Evolutionary conservation across 1,140 invertebrate species (phyloP), one percentile per base, ranked within the genome.

Genomic region (Pogonomyrmex californicus): DNA sequence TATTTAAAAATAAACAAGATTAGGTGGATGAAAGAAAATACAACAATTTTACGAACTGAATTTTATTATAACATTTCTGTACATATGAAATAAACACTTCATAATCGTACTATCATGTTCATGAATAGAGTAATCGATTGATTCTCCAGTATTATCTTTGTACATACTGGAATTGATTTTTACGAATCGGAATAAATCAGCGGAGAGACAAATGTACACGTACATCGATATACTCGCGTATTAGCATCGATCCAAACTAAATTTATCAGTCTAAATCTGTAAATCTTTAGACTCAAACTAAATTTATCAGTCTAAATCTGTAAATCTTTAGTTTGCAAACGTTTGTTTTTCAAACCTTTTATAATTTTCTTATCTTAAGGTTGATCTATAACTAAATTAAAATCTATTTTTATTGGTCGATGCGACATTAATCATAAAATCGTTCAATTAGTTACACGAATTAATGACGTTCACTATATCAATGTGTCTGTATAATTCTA

Each of bases 81-180:
- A 90, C 86, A 90, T 90, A 87, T 56, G 63, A 90, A 79, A 90
- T 90, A 81, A 85, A 86, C 88, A 86, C n/a, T 87, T 60, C 33
- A 85, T 85, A 49, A 85, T 73, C 56, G 77, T 4, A 85, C 56
- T 90, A 76, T 58, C 41, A 56, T 62, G 44, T 30, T 66, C 33
- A 9, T 62, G 47, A 83, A 58, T 79, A 58, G 30, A 65, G 9
- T 44, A 65, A 65, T 65, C 5, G 41, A 33, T 14, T 71, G 30
- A 58, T 83, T 49, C 30, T 83, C 5, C n/a, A 30, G 58, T 60
- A 75, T 73, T 60, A 58, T 10, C 38, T 70, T 56, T 68, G 41
- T 68, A 70, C 12, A 23, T 56, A 81, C 56, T 23, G 51, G 58
- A 30, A 60, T 81, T 73, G 44, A 83, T 82, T 56, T 60, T 71